Evolutionary conservation across 2,113 vertebrate species (phyloP).

Genomic region (Platycercus adscitus): DNA sequence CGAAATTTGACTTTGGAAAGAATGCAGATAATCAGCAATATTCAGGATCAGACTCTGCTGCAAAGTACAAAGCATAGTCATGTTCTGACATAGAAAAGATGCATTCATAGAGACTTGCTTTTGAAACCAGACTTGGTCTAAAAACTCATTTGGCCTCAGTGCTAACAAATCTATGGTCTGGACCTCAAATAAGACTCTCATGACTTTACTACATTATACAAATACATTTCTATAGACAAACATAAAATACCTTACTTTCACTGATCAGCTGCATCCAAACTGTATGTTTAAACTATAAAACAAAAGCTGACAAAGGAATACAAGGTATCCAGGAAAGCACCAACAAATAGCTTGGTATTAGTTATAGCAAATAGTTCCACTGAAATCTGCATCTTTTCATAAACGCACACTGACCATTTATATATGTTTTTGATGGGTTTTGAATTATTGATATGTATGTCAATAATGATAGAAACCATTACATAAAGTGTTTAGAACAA

Average conservation of each 20-base stretch:
- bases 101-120: neutral
- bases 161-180: neutral
- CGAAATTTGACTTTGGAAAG: slow-evolving; percentile 9
- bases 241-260: slow-evolving; percentile 1
- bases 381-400: neutral
- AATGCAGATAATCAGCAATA: neutral
- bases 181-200: slow-evolving; percentile 26
- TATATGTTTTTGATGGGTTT: neutral
- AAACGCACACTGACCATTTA: neutral
- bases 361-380: neutral
- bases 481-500: neutral
- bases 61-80: neutral
- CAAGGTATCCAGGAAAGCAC: neutral
- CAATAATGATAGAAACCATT: neutral
- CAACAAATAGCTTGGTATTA: neutral
- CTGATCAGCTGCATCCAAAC: neutral
- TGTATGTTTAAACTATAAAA: neutral
- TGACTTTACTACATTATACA: neutral
- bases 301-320: neutral
- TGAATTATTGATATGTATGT: neutral
- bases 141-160: neutral
- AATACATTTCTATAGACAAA: neutral
- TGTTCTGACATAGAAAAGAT: neutral
- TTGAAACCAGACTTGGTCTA: slow-evolving; percentile 3
- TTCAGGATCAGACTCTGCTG: neutral